Conservation (phyloP, 2,888 invertebrate species). For the Entomobrya multifasciata region DNA sequence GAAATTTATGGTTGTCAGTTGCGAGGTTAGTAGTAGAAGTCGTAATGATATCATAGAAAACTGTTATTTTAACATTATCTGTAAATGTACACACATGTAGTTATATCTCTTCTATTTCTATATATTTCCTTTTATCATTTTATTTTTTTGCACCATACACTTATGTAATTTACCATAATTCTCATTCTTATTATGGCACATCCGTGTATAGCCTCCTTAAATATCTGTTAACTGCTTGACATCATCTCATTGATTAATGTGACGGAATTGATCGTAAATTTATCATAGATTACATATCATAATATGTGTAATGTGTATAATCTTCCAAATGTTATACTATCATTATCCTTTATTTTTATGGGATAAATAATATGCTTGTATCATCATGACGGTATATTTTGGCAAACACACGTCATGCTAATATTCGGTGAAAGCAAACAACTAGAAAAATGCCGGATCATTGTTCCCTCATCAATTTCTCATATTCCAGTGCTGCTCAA, state of each 20-base stretch:
- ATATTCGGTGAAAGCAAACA: constrained; percentile 39
- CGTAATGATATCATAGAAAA: background rate
- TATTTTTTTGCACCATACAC: constrained; percentile 18
- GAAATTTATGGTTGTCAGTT: constrained; percentile 91
- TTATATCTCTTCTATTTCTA: background rate
- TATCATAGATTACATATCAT: constrained; percentile 46
- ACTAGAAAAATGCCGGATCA: constrained; percentile 41
- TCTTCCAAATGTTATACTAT: background rate
- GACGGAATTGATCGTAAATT: constrained; percentile 63
- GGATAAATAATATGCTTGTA: background rate
- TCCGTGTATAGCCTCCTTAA: constrained; percentile 60
- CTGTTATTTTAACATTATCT: background rate
- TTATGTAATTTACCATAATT: constrained; percentile 57
- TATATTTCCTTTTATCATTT: background rate
- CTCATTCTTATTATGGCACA: constrained; percentile 26
- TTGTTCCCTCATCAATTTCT: constrained; percentile 64
- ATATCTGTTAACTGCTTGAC: constrained; percentile 63
- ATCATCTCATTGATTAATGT: constrained; percentile 64
- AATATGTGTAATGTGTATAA: background rate
- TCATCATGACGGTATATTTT: constrained; percentile 39
- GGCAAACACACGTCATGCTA: constrained; percentile 28
- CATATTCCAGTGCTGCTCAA: constrained; percentile 40
- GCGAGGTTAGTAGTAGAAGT: constrained; percentile 43
- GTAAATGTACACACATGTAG: background rate
- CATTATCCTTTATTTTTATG: background rate